Evolutionary conservation across 2,888 invertebrate genomes (phyloP), one percentile per base, ranked within the genome.

Genomic region (Vesta saturnalis): DNA sequence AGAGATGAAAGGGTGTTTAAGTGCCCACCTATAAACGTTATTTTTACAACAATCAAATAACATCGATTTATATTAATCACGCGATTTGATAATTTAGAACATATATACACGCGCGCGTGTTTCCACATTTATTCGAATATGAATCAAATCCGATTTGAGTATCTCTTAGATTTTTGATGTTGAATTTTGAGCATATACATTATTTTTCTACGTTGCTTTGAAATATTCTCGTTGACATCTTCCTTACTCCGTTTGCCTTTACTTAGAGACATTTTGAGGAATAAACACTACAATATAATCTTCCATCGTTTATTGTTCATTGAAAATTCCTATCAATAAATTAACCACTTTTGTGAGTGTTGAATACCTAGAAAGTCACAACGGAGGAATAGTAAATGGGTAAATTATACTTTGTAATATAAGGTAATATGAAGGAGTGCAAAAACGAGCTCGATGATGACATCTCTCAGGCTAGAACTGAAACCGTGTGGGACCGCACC

Each of bases 321-420:
- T 54, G n/a, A 21, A 16, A 54, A 21, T 30, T 6, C 4, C 16
- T 62, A 63, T 58, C 49, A 63, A 70, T 71, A 73, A 73, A 73
- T 73, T 69, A 71, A 69, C 64, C 62, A 61, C 61, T 70, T 66
- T 73, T 59, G 70, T 66, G 64, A 58, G 67, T 71, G 71, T 63
- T 65, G 68, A 69, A 69, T 67, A 23, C 23, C 21, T 21, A 66
- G 64, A 65, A 67, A 69, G 68, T 62, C 62, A 71, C 72, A 77
- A 73, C 70, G 73, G 69, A 69, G 69, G 77, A 77, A 78, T 79
- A 73, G 74, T 74, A 77, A 77, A 78, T 74, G 76, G 72, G 67
- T 71, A 72, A 78, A 79, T 79, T 79, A 79, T 78, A 78, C 79
- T 79, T 79, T 78, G 72, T 78, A 79, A 79, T 78, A 75, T 77